Conservation (phyloP, 2,113 vertebrate genomes). For the Ovibos moschatus region DNA sequence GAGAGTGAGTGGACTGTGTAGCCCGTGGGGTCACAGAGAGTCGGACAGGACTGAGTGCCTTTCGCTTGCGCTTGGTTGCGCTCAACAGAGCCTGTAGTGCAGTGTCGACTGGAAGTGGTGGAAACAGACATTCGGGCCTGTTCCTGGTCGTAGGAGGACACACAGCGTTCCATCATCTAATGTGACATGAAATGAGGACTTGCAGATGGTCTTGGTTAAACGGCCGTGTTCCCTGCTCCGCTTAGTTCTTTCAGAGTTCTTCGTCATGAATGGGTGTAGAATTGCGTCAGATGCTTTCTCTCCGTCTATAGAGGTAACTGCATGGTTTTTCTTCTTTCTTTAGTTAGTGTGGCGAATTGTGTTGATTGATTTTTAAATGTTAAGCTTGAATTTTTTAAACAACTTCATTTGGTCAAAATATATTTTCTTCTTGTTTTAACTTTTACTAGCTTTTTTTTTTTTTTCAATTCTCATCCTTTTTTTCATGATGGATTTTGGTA, state of each 20-base stretch:
- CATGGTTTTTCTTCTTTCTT: background rate
- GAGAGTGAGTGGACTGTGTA: background rate
- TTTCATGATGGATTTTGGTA: background rate
- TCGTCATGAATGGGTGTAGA: no score
- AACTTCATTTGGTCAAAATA: background rate
- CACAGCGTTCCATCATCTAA: rapidly evolving
- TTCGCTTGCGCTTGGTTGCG: background rate
- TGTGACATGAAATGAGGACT: rapidly evolving
- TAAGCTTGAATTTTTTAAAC: background rate
- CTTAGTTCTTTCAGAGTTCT: background rate
- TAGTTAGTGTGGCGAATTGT: background rate
- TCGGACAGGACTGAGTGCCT: rapidly evolving
- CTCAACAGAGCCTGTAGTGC: rapidly evolving
- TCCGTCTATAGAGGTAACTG: background rate
- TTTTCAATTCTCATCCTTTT: background rate
- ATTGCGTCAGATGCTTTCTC: no score
- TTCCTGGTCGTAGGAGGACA: rapidly evolving
- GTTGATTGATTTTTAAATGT: background rate
- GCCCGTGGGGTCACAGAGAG: background rate
- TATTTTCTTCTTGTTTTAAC: background rate
- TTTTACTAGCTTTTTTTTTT: background rate
- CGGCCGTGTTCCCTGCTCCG: no score
- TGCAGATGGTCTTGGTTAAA: no score
- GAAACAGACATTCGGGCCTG: rapidly evolving
- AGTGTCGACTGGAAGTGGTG: rapidly evolving